phyloP scores from a whole-genome alignment of 1,140 invertebrate species.

The Planococcus citri region DNA sequence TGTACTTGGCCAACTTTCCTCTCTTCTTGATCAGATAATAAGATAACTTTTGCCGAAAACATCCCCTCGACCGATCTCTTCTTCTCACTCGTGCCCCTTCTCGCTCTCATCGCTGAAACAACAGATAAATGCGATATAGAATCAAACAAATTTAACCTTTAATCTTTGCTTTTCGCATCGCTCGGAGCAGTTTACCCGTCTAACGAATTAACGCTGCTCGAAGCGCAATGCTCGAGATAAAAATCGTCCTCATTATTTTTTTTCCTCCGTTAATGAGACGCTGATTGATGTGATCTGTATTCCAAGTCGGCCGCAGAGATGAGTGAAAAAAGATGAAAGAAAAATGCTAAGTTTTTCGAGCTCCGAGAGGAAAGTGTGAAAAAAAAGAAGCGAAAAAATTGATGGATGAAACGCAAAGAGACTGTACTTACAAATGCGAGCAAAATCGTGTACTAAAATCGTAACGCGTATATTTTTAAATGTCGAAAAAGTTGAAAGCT shows the following conservation, averaged over 20 bases:
- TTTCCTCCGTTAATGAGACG: not conserved
- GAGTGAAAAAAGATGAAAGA: not conserved
- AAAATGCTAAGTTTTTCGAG: not conserved
- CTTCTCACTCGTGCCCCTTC: no score
- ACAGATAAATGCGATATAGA: no score
- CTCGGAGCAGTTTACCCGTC: not conserved
- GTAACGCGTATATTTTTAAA: no score
- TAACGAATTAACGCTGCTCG: not conserved
- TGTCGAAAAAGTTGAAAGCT: not conserved
- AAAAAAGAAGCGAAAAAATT: not conserved
- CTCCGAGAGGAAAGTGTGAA: no score
- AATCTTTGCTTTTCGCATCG: not conserved
- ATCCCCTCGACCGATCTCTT: not conserved
- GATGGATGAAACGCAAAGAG: not conserved
- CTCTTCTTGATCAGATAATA: not conserved
- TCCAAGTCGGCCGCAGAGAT: not conserved
- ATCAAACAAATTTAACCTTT: not conserved
- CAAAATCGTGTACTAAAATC: not conserved
- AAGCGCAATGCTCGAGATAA: not conserved
- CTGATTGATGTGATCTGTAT: conserved; percentile 1
- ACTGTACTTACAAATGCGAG: not conserved
- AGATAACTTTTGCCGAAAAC: not conserved
- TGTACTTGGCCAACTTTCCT: not conserved
- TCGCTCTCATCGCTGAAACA: no score
- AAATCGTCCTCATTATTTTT: conserved; percentile 7